Evolutionary conservation across 64 coral and sea anemone species (phyloP).

Genomic region (Montipora efflorescens): DNA sequence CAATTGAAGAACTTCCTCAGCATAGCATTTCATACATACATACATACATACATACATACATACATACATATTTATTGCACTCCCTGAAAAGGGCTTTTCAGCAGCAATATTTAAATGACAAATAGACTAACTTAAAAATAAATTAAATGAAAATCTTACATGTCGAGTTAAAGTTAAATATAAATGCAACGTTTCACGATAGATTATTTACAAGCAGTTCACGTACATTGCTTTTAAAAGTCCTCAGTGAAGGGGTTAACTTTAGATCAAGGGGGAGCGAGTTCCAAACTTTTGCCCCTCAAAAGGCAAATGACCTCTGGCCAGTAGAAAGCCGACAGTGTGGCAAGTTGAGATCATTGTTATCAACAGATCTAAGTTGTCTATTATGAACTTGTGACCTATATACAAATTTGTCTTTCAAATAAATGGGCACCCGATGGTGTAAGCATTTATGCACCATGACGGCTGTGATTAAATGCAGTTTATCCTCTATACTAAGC

Average conservation of each 20-base stretch:
- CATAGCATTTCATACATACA: too few species aligned
- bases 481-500: conserved; percentile 38
- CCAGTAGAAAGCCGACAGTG: conserved; percentile 43
- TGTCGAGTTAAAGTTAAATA: too few species aligned
- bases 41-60: too few species aligned
- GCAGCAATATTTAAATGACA: too few species aligned
- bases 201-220: background rate
- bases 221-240: background rate
- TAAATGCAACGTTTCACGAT: background rate
- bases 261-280: too few species aligned
- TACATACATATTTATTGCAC: too few species aligned
- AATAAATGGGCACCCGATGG: background rate
- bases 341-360: conserved; percentile 36
- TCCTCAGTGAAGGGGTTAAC: too few species aligned
- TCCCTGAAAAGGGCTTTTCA: too few species aligned
- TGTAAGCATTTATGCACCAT: conserved; percentile 53
- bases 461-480: conserved; percentile 12
- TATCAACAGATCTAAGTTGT: conserved; percentile 4
- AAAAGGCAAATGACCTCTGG: conserved; percentile 55
- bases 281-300: conserved; percentile 53
- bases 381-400: background rate
- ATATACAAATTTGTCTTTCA: background rate
- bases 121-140: too few species aligned
- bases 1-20: too few species aligned
- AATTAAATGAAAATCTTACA: too few species aligned